These are phyloP conservation scores for Noctua pronuba DNA, from an alignment of 2,888 invertebrate species.

Conservation along the genomic window DNA sequence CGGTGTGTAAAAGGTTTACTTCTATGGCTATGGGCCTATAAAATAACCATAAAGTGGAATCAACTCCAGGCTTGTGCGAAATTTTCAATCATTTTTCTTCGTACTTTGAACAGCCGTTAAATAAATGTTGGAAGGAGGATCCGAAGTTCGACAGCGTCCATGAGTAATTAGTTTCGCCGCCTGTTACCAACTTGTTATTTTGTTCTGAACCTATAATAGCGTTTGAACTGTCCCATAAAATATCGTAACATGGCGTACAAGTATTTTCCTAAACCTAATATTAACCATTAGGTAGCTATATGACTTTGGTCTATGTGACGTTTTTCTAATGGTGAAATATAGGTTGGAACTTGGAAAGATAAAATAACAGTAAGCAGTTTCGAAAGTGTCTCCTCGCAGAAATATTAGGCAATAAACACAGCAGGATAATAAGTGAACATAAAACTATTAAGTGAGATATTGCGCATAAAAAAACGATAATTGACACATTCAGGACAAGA, in stretches of 20 bases:
- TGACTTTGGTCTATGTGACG: conserved; percentile 2
- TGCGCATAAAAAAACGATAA: conserved; percentile 33
- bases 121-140: conserved; percentile 43
- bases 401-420: conserved; percentile 32
- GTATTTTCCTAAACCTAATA: conserved; percentile 15
- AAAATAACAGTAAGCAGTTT: conserved; percentile 22
- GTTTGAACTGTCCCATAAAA: conserved; percentile 37
- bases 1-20: conserved; percentile 50
- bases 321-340: conserved; percentile 18
- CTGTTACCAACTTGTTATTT: conserved; percentile 53
- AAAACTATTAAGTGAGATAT: conserved; percentile 25
- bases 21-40: conserved; percentile 41
- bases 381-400: conserved; percentile 8
- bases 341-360: neutral
- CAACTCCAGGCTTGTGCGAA: conserved; percentile 48
- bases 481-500: conserved; percentile 25
- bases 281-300: neutral
- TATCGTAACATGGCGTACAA: conserved; percentile 1
- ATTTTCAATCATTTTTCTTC: conserved; percentile 62
- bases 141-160: conserved; percentile 49
- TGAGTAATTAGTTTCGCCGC: conserved; percentile 49
- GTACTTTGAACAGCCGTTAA: conserved; percentile 41
- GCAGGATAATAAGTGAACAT: conserved; percentile 30
- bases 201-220: conserved; percentile 41
- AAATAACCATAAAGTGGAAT: conserved; percentile 58